Evolutionary conservation across 1,140 invertebrate genomes (phyloP).

Genomic region (Ridgeia piscesae): DNA sequence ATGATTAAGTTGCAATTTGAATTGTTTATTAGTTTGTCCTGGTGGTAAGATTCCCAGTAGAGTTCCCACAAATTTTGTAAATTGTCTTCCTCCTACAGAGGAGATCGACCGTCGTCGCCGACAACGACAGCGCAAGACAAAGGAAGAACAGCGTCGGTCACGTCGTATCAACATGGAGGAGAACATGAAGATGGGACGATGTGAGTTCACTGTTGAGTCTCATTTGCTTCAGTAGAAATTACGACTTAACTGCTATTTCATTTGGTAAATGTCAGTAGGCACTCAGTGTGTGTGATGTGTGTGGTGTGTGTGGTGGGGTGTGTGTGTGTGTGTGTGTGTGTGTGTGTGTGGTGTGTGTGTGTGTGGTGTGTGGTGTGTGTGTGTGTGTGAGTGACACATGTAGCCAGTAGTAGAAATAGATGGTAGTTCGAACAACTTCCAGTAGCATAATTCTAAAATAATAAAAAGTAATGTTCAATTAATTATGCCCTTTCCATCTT

Average conservation of each 20-base stretch:
- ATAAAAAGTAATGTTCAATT: neutral
- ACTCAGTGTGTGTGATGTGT: too few species aligned
- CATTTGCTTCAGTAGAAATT: neutral
- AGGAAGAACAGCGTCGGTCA: neutral
- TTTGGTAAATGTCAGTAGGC: too few species aligned
- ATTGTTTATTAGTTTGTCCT: neutral
- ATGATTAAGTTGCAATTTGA: too few species aligned
- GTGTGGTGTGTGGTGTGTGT: too few species aligned
- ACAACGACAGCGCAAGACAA: conserved; percentile 12
- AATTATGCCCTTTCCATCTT: neutral
- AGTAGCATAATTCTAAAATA: neutral
- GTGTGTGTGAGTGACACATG: too few species aligned
- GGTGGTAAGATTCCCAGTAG: neutral
- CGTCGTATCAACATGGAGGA: conserved; percentile 6
- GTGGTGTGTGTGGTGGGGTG: too few species aligned
- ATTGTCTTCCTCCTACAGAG: neutral
- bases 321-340: too few species aligned
- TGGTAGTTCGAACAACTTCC: neutral
- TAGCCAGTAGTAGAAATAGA: too few species aligned
- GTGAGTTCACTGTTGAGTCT: neutral
- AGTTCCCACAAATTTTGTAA: neutral
- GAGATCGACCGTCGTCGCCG: neutral
- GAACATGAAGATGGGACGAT: neutral
- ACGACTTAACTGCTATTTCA: too few species aligned
- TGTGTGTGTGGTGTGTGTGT: too few species aligned